These are phyloP conservation scores for Tachina lurida DNA, from an alignment of 2,888 invertebrate genomes.

Conservation along the genomic window DNA sequence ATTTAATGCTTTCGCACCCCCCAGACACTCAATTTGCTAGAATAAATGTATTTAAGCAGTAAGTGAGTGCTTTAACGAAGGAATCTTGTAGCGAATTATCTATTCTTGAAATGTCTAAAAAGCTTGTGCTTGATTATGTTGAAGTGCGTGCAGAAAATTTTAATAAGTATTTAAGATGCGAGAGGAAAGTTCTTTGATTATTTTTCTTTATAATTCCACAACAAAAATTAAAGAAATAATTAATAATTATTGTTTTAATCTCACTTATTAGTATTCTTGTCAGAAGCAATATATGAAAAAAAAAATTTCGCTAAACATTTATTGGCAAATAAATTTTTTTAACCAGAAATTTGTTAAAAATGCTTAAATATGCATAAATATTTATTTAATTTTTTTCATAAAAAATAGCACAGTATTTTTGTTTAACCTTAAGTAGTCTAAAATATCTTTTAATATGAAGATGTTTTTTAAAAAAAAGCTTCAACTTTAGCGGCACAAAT, in stretches of 20 bases:
- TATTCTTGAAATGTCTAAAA: background rate
- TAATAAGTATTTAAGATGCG: background rate
- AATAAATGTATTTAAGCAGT: background rate
- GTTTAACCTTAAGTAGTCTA: too few relatives aligned
- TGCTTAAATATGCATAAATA: too few relatives aligned
- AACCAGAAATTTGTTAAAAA: background rate
- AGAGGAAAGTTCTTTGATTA: background rate
- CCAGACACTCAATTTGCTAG: background rate
- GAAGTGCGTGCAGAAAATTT: slow-evolving; percentile 5
- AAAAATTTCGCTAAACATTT: background rate
- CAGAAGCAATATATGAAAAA: background rate
- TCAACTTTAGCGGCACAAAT: background rate
- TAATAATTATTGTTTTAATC: background rate
- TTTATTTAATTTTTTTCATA: too few relatives aligned
- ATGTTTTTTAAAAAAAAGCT: too few relatives aligned
- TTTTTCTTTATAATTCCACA: background rate
- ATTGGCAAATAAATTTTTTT: background rate
- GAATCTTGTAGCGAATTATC: background rate
- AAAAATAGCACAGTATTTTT: too few relatives aligned
- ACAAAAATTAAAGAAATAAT: background rate
- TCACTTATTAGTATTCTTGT: background rate
- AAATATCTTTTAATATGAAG: too few relatives aligned
- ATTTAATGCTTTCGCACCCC: background rate
- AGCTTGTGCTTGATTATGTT: background rate
- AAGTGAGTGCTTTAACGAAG: background rate